A percentile compares a stretch with the other conserved stretches of the same genome.
Evolutionary conservation across 2,113 vertebrate species (phyloP).

Genomic region (Azemiops feae): DNA sequence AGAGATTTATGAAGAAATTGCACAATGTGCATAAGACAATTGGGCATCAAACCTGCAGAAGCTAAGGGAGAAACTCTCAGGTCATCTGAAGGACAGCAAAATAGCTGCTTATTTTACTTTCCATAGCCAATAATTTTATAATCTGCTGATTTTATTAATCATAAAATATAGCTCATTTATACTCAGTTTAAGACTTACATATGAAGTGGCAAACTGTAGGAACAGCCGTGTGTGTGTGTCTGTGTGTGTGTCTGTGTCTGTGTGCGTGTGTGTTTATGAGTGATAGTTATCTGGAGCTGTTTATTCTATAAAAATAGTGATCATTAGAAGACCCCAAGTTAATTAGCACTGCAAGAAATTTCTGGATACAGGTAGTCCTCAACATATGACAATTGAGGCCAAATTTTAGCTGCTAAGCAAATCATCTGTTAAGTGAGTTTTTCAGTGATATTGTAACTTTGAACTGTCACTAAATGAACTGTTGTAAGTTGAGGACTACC

Average conservation of each 20-base stretch:
- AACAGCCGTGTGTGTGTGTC: background rate
- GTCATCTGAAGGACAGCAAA: constrained; percentile 12
- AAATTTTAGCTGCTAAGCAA: no score
- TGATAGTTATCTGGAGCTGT: background rate
- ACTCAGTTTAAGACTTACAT: background rate
- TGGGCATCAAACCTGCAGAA: background rate
- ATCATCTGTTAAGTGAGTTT: background rate
- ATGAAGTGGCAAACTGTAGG: background rate
- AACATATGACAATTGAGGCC: no score
- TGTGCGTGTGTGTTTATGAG: background rate
- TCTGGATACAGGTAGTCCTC: background rate
- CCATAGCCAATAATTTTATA: background rate
- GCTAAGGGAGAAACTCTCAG: background rate
- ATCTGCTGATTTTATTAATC: background rate
- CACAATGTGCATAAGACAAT: constrained; percentile 46
- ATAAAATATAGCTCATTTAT: background rate
- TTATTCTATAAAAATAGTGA: background rate
- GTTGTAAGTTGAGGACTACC: background rate
- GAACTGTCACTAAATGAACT: background rate
- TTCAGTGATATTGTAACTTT: background rate
- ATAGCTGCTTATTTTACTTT: background rate
- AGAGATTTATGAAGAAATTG: constrained; percentile 39
- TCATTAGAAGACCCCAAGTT: background rate
- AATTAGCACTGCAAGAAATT: background rate
- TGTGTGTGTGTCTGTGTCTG: background rate